Evolutionary conservation across 2,797 vertebrate genomes (phyloP).

Genomic region (Chelonia mydas): DNA sequence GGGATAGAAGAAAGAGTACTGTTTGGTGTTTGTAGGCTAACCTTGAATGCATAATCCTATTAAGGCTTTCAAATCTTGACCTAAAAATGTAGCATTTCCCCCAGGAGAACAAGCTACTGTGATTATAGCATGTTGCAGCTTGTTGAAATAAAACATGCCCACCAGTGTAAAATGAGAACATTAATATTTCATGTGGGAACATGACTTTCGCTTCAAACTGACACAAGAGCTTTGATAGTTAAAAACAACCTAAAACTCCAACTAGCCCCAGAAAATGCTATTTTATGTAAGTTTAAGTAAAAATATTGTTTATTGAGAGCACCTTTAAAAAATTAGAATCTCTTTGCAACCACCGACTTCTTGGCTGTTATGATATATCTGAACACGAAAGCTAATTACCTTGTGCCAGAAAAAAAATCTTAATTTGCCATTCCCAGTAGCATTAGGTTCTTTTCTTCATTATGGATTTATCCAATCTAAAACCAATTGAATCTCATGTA

Average conservation of each 20-base stretch:
- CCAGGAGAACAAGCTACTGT: conserved; percentile 42
- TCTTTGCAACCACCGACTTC: neutral
- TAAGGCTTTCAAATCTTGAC: conserved; percentile 47
- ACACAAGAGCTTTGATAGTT: conserved; percentile 73
- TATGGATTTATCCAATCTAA: neutral
- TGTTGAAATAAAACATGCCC: conserved; percentile 77
- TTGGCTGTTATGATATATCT: neutral
- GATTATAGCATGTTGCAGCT: conserved; percentile 72
- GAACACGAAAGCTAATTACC: neutral
- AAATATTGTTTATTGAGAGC: conserved; percentile 63
- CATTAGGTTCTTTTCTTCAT: neutral
- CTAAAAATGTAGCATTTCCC: conserved; percentile 59
- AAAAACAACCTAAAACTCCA: conserved; percentile 58
- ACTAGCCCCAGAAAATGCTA: conserved; percentile 65
- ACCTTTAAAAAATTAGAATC: neutral
- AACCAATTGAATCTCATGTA: neutral
- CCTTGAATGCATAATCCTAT: neutral
- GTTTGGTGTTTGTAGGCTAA: neutral
- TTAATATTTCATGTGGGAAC: conserved; percentile 79
- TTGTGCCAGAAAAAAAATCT: neutral
- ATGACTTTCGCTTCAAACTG: conserved; percentile 77
- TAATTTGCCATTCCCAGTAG: neutral
- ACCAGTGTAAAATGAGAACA: conserved; percentile 76
- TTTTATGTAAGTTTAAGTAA: conserved; percentile 62
- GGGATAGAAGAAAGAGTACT: neutral